Evolutionary conservation across 2,888 invertebrate genomes (phyloP).

Genomic region (Operophtera brumata): DNA sequence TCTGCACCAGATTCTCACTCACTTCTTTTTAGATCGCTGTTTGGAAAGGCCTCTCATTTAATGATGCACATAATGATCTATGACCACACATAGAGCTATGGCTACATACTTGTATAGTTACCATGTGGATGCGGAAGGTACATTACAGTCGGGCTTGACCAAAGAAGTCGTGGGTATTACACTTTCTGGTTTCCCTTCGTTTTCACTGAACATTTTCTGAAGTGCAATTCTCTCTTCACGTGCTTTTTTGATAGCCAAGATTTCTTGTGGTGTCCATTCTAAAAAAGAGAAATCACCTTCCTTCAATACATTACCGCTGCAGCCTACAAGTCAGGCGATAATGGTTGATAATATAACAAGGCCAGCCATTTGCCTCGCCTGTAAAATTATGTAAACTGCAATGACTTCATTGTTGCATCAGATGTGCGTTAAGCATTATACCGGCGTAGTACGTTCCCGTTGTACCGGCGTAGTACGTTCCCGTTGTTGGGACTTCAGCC

Average conservation of each 20-base stretch:
- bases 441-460: too few species aligned
- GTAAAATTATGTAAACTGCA: too few species aligned
- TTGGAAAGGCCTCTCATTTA: not conserved
- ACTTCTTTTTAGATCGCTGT: conserved; percentile 6
- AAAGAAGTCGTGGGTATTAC: conserved; percentile 54
- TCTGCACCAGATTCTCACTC: not conserved
- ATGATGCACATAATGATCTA: not conserved
- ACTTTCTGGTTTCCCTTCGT: too few species aligned
- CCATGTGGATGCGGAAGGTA: conserved; percentile 52
- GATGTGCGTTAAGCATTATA: too few species aligned
- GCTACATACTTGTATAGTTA: conserved; percentile 23
- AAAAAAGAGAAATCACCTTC: conserved; percentile 21
- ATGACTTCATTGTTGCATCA: too few species aligned
- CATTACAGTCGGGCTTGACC: conserved; percentile 45
- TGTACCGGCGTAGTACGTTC: too few species aligned
- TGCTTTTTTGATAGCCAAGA: conserved; percentile 63
- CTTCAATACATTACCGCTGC: not conserved
- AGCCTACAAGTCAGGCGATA: too few species aligned
- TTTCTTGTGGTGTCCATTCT: conserved; percentile 73
- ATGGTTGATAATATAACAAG: too few species aligned
- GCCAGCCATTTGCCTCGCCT: too few species aligned
- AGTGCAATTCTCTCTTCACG: conserved; percentile 55
- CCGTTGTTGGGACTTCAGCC: too few species aligned
- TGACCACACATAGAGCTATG: not conserved
- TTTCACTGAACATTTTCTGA: conserved; percentile 44